A percentile compares a stretch with the other conserved stretches of the same genome.
Evolutionary conservation across 2,888 invertebrate genomes (phyloP).

Genomic region (Hyalella azteca): DNA sequence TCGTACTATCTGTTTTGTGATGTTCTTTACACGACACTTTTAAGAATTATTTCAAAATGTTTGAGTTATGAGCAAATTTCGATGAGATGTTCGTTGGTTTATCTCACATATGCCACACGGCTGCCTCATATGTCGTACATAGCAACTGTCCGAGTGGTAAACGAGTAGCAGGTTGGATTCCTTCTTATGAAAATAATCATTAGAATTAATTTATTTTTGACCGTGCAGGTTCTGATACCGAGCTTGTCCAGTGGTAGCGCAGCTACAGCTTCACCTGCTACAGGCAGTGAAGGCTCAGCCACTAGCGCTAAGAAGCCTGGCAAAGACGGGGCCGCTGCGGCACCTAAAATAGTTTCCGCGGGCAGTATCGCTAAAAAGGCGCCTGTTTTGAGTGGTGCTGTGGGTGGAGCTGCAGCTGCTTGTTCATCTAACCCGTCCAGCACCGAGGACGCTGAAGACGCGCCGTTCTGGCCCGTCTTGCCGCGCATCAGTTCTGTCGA

Average conservation of each 20-base stretch:
- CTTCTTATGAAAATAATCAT: too few relatives aligned
- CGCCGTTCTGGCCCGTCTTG: slow-evolving; percentile 66
- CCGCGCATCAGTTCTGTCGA: slow-evolving; percentile 66
- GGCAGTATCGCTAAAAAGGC: not conserved
- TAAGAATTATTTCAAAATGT: too few relatives aligned
- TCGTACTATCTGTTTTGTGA: too few relatives aligned
- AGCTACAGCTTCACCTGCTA: not conserved
- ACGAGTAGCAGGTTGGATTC: too few relatives aligned
- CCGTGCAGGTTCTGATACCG: not conserved
- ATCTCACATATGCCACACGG: too few relatives aligned
- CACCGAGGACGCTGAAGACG: slow-evolving; percentile 72
- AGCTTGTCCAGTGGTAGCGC: not conserved
- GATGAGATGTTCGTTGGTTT: too few relatives aligned
- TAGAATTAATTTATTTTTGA: too few relatives aligned
- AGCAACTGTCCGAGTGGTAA: too few relatives aligned
- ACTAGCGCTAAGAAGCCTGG: not conserved
- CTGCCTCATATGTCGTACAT: too few relatives aligned
- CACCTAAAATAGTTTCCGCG: not conserved
- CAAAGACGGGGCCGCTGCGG: not conserved
- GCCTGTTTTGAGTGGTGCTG: not conserved
- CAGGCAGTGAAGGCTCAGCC: not conserved
- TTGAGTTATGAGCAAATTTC: too few relatives aligned
- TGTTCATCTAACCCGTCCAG: slow-evolving; percentile 67
- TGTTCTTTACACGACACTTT: too few relatives aligned
- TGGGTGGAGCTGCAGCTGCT: not conserved